A percentile compares a stretch with the other conserved stretches of the same genome.
Evolutionary conservation across 1,140 invertebrate species (phyloP).

Genomic region (Kradibia gibbosae): DNA sequence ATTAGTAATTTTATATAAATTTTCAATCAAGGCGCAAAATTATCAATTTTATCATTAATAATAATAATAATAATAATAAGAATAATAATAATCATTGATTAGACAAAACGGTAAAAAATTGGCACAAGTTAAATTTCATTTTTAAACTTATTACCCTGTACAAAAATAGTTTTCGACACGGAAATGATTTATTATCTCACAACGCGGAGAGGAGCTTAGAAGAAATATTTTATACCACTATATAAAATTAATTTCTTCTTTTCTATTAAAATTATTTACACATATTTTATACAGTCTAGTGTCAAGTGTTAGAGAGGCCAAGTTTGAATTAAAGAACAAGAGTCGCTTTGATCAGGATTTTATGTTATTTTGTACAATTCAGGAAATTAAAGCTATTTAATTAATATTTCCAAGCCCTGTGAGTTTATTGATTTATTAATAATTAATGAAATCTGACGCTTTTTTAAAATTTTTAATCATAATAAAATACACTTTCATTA

Average conservation of each 20-base stretch:
- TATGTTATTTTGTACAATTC: slow-evolving; percentile 16
- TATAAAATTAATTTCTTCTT: background rate
- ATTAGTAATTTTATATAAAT: background rate
- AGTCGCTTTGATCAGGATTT: background rate
- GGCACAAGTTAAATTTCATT: slow-evolving; percentile 43
- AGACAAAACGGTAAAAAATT: slow-evolving; percentile 31
- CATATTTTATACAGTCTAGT: background rate
- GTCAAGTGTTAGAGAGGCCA: background rate
- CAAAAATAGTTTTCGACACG: background rate
- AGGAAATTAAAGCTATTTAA: slow-evolving; percentile 15
- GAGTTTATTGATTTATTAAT: slow-evolving; percentile 2
- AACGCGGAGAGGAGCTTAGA: background rate
- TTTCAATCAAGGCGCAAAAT: background rate
- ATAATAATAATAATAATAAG: slow-evolving; percentile 5
- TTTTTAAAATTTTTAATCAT: background rate
- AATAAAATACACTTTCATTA: slow-evolving; percentile 20
- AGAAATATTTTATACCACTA: background rate
- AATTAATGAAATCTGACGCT: slow-evolving; percentile 17
- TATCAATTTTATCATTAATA: background rate
- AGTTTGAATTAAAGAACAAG: background rate
- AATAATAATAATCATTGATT: too few species aligned
- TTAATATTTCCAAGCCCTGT: background rate
- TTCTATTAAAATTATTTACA: background rate
- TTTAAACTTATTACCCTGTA: background rate
- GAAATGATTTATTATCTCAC: background rate